Base-by-base conservation (phyloP, 2,888 invertebrate species). In the Tipula lateralis region DNA sequence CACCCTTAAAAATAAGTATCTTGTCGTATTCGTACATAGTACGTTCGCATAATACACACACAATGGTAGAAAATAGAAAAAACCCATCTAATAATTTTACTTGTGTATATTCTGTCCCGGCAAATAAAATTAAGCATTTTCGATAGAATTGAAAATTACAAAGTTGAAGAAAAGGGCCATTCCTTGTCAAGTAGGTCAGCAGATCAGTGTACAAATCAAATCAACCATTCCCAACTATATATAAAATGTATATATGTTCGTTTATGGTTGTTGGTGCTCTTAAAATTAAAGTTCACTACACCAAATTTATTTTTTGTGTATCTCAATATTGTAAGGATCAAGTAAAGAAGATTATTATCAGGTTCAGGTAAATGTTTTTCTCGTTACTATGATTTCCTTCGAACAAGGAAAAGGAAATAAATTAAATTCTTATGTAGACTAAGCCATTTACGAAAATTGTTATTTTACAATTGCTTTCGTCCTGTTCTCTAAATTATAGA, bases 1-100 rank as follows among this genome's bases (percentile, higher is more conserved):
- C 66, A 66, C 66, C 66, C 66, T 24, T 66, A 66, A 66, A 66
- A 66, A 66, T 66, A 66, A 66, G 66, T 66, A 66, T 66, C 66
- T 24, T 66, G 66, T 24, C 66, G 24, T 66, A 24, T 66, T 66
- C 19, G 9, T 66, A 66, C 24, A 66, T 24, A 66, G n/a, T 3
- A n/a, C 12, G 36, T 44, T n/a, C n/a, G n/a, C n/a, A n/a, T n/a
- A 7, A 39, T 39, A 39, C 39, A 39, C 39, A 44, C 16, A 44
- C 16, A n/a, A 16, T 16, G 16, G 16, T 3, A 36, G 5, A n/a
- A 44, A 44, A 44, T 44, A 44, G 44, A 7, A 44, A 36, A 44
- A 44, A 44, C 16, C 9, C 44, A 44, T 16, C 44, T 16, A 16
- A 44, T 44, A 44, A 16, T n/a, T 12, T 44, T 44, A 44, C 16